Conservation (phyloP, 1,140 invertebrate species). For the Leptinotarsa undecemlineata region DNA sequence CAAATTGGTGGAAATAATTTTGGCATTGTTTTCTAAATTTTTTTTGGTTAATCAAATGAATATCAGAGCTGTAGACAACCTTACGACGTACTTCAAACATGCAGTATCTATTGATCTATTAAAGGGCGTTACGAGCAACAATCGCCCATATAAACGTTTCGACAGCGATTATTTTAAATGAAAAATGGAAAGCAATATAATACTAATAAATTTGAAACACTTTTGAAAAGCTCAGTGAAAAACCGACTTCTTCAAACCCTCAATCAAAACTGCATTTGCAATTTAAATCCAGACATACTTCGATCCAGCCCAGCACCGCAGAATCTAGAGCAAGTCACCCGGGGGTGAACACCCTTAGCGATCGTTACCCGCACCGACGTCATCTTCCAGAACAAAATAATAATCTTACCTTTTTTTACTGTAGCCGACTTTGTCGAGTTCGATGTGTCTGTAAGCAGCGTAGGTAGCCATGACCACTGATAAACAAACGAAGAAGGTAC, state of each 20-base stretch:
- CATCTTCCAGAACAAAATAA: neutral
- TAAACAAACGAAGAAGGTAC: conserved; percentile 11
- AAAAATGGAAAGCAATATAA: too few species aligned
- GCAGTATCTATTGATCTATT: too few species aligned
- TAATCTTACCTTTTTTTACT: conserved; percentile 68
- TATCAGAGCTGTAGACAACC: too few species aligned
- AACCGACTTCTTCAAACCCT: too few species aligned
- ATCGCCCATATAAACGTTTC: neutral
- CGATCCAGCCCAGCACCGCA: neutral
- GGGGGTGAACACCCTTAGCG: conserved; percentile 2
- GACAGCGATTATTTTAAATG: neutral
- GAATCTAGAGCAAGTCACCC: neutral
- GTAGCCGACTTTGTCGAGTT: conserved; percentile 71
- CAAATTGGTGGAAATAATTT: too few species aligned
- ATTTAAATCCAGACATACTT: too few species aligned
- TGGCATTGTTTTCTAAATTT: too few species aligned
- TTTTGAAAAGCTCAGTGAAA: neutral
- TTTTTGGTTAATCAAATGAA: too few species aligned
- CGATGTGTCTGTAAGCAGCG: conserved; percentile 70
- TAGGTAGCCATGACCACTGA: conserved; percentile 65
- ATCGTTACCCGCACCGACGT: conserved; percentile 21
- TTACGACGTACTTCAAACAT: too few species aligned
- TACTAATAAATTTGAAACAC: neutral
- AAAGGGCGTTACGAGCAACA: too few species aligned
- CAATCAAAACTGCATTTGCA: too few species aligned